phyloP scores from a whole-genome alignment of 2,888 invertebrate genomes.

The Hyles lineata region DNA sequence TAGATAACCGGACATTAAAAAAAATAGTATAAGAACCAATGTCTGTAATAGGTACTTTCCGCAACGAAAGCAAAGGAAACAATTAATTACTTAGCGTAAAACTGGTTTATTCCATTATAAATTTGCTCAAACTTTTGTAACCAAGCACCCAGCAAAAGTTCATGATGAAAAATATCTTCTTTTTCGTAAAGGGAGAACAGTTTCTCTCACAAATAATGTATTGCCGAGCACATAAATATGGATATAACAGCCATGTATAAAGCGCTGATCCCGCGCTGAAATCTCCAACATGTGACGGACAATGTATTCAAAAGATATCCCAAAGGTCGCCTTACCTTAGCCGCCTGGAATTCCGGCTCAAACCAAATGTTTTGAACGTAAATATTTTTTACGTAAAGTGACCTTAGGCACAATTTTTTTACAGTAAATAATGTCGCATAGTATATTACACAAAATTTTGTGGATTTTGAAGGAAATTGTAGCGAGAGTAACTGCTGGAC shows the following conservation, averaged over 20 bases:
- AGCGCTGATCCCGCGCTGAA: constrained; percentile 14
- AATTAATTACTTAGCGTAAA: too few species aligned
- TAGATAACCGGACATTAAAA: too few species aligned
- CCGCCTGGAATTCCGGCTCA: constrained; percentile 11
- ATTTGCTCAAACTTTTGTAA: too few species aligned
- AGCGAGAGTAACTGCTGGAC: too few species aligned
- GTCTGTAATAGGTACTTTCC: too few species aligned
- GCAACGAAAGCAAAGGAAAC: too few species aligned
- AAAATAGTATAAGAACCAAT: too few species aligned
- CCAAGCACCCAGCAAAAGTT: neutral
- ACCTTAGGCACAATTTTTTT: neutral
- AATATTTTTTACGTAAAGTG: constrained; percentile 1
- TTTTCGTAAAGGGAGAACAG: neutral
- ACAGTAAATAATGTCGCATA: too few species aligned
- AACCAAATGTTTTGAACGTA: constrained; percentile 3
- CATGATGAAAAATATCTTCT: neutral
- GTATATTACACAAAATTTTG: too few species aligned
- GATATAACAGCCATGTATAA: constrained; percentile 5
- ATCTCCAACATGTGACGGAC: constrained; percentile 11
- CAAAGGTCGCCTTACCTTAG: constrained; percentile 18
- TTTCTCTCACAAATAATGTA: neutral
- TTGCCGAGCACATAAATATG: constrained; percentile 3
- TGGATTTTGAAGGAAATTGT: too few species aligned
- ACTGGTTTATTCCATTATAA: too few species aligned
- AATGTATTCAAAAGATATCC: constrained; percentile 27